phyloP scores from a whole-genome alignment of 1,140 invertebrate species.

The Cotesia glomerata region DNA sequence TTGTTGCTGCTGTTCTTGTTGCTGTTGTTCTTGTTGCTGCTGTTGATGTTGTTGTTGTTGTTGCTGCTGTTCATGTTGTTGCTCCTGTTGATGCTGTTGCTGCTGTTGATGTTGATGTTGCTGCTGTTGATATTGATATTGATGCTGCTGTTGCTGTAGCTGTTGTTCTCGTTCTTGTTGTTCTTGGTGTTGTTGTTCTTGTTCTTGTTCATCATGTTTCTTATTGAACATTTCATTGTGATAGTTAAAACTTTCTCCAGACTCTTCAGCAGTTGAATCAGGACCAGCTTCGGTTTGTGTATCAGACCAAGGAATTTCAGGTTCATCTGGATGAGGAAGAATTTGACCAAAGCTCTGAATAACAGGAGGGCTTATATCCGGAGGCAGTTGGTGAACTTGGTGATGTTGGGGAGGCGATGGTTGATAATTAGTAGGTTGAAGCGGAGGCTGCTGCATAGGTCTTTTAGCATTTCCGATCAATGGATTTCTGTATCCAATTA shows the following conservation, averaged over 20 bases:
- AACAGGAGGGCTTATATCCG: conserved; percentile 26
- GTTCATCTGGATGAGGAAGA: conserved; percentile 31
- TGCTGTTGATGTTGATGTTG: no score
- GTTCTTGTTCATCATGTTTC: conserved; percentile 17
- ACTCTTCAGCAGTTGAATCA: conserved; percentile 51
- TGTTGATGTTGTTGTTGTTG: no score
- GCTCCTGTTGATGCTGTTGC: no score
- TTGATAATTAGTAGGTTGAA: conserved; percentile 14
- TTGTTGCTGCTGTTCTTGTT: no score
- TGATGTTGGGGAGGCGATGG: neutral
- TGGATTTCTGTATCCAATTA: conserved; percentile 53
- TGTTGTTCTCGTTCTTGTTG: neutral
- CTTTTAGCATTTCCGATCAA: conserved; percentile 39
- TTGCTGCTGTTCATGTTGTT: no score
- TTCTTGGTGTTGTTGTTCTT: conserved; percentile 25
- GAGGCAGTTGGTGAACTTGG: conserved; percentile 21
- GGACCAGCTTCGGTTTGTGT: conserved; percentile 46
- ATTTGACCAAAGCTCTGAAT: conserved; percentile 37
- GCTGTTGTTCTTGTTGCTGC: no score
- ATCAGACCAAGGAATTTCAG: conserved; percentile 36
- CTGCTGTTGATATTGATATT: no score
- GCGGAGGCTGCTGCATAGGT: conserved; percentile 6
- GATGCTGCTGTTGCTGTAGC: no score
- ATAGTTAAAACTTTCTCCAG: conserved; percentile 52
- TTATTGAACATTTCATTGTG: conserved; percentile 30